A percentile compares a stretch with the other conserved stretches of the same genome.
Conservation (phyloP, 2,888 invertebrate genomes). For the Acronicta leporina region DNA sequence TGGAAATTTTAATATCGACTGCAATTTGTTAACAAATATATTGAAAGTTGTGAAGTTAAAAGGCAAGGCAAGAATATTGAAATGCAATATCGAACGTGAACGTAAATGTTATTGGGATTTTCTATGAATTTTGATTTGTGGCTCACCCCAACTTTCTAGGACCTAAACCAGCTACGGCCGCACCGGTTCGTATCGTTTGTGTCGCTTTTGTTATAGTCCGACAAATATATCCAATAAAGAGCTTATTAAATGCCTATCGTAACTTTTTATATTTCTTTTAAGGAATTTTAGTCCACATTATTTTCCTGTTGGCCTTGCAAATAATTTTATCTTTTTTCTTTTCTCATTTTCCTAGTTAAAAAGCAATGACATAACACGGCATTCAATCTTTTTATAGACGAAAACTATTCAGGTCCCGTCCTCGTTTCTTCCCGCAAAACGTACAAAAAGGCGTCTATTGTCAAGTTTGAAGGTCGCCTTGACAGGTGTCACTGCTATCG, state of each 20-base stretch:
- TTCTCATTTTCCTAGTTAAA: constrained; percentile 1
- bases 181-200: too few relatives aligned
- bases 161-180: too few relatives aligned
- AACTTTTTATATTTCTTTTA: too few relatives aligned
- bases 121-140: too few relatives aligned
- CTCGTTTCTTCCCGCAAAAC: constrained; percentile 22
- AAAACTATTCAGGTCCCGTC: constrained; percentile 20
- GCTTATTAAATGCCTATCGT: too few relatives aligned
- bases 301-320: too few relatives aligned
- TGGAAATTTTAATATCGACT: constrained; percentile 29
- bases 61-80: constrained; percentile 6
- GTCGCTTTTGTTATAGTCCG: too few relatives aligned
- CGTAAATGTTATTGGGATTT: background rate
- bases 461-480: constrained; percentile 45
- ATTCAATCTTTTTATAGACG: constrained; percentile 6
- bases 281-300: too few relatives aligned
- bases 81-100: constrained; percentile 6
- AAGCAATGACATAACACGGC: constrained; percentile 2
- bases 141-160: too few relatives aligned
- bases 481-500: constrained; percentile 64
- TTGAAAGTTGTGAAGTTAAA: constrained; percentile 10
- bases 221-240: too few relatives aligned
- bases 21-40: constrained; percentile 14
- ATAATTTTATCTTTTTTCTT: too few relatives aligned
- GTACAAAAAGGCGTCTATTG: constrained; percentile 36